These are phyloP conservation scores for Rissa tridactyla DNA, from an alignment of 2,113 vertebrate species.

Conservation along the genomic window DNA sequence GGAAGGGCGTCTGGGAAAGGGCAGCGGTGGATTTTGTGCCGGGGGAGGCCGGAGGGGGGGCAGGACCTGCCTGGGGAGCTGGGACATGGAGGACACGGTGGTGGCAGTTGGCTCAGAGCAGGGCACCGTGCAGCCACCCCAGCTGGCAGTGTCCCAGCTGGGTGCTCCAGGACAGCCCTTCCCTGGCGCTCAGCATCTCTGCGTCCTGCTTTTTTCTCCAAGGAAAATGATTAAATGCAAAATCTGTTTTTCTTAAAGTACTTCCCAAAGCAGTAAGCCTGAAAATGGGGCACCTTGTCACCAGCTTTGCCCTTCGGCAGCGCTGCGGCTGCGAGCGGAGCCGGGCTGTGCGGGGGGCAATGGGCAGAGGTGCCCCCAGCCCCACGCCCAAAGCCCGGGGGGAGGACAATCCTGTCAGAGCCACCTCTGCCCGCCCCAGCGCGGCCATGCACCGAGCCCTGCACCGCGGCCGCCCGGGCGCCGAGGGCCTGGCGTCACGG, in stretches of 20 bases:
- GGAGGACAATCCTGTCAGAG: neutral
- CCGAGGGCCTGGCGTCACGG: neutral
- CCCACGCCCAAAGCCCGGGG: fast-evolving
- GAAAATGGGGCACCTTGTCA: neutral
- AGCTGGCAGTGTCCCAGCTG: neutral
- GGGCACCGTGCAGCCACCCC: fast-evolving
- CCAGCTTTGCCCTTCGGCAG: neutral
- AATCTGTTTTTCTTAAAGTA: neutral
- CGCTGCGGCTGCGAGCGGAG: fast-evolving
- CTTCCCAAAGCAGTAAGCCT: neutral
- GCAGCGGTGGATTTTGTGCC: neutral
- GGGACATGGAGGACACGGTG: fast-evolving
- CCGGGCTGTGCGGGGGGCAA: fast-evolving
- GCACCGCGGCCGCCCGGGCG: fast-evolving
- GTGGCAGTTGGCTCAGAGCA: neutral
- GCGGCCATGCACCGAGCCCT: fast-evolving
- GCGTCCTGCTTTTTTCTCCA: neutral
- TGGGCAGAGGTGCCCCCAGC: neutral
- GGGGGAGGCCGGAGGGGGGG: neutral
- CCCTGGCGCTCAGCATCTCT: neutral
- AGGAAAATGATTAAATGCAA: neutral
- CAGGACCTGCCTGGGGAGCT: neutral
- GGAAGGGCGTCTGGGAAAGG: conserved; percentile 40
- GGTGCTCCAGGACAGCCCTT: neutral
- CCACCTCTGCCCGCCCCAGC: neutral